A percentile compares a stretch with the other conserved stretches of the same genome.
Evolutionary conservation across 2,888 invertebrate genomes (phyloP).

Genomic region (Apomyelois bistriatella): DNA sequence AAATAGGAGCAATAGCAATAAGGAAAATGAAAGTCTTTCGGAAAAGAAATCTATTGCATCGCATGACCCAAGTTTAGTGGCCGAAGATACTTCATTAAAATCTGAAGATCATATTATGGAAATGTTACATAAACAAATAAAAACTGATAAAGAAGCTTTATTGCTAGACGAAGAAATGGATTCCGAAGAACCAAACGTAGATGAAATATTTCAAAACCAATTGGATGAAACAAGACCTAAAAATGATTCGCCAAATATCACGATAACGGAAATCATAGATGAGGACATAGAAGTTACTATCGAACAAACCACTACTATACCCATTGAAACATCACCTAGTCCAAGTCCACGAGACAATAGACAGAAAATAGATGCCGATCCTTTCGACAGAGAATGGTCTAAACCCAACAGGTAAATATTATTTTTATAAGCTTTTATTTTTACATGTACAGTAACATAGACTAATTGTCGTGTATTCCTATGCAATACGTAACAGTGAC

Average conservation of each 20-base stretch:
- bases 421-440: constrained; percentile 16
- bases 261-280: constrained; percentile 72
- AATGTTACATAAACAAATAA: constrained; percentile 58
- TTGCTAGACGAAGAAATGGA: constrained; percentile 64
- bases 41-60: constrained; percentile 71
- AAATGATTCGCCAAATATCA: constrained; percentile 68
- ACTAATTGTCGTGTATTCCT: constrained; percentile 28
- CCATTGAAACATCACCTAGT: constrained; percentile 67
- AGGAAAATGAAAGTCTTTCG: constrained; percentile 67
- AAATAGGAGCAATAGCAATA: constrained; percentile 49
- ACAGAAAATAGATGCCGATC: constrained; percentile 41
- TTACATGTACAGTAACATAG: no score
- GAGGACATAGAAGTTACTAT: constrained; percentile 49
- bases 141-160: constrained; percentile 55
- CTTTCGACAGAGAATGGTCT: constrained; percentile 65
- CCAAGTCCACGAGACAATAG: constrained; percentile 56
- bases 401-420: constrained; percentile 70
- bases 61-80: constrained; percentile 68
- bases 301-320: constrained; percentile 49
- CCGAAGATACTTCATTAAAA: constrained; percentile 57
- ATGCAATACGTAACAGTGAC: constrained; percentile 53
- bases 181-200: constrained; percentile 63
- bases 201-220: constrained; percentile 68
- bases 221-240: constrained; percentile 52
- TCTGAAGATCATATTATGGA: constrained; percentile 68